Base-by-base conservation (phyloP, 2,113 vertebrate genomes). In the Entomyzon cyanotis region DNA sequence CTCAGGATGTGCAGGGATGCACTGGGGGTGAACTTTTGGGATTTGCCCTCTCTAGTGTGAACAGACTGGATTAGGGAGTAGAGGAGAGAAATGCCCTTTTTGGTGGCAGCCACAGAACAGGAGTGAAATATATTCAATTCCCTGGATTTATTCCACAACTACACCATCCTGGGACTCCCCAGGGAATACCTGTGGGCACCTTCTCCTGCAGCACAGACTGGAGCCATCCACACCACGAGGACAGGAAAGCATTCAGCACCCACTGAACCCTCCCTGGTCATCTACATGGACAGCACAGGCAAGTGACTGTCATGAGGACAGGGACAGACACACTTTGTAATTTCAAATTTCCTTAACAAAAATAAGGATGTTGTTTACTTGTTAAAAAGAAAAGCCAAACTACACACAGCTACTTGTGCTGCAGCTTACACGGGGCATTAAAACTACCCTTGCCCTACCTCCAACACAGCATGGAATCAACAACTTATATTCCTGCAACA, bases 201-300 rank as follows among this genome's bases (percentile, higher is more conserved):
- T 7, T 7, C 33, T 15, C 44, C 63, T 35, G 15, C 71, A 71
- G 71, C 42, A 19, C 20, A 13, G 37, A 9, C 46, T 13, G 56
- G 33, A 77, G 73, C 50, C 41, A 56, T 0, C 0, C 20, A 49
- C 6, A 3, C 13, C 39, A 24, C 0, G 0, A 24, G 24, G 15
- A 35, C 27, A 22, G 35, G 56, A 42, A 46, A 47, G 35, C 33
- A 27, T 18, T 0, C 7, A 50, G 10, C 22, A 59, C 39, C 60
- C 39, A 33, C 39, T 60, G 53, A 52, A 52, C 4, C 81, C 77
- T 55, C 10, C 4, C 39, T 28, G 5, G 4, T 4, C 7, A 0
- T 22, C 24, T 2, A 7, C n/a, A 9, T 0, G 24, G 63, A 25
- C 67, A 28, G n/a, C 2, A 7, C 8, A 5, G 18, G 68, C 39